Evolutionary conservation across 2,797 vertebrate genomes (phyloP), one percentile per base, ranked within the genome.

Genomic region (Microctenopoma stevenorrisi): DNA sequence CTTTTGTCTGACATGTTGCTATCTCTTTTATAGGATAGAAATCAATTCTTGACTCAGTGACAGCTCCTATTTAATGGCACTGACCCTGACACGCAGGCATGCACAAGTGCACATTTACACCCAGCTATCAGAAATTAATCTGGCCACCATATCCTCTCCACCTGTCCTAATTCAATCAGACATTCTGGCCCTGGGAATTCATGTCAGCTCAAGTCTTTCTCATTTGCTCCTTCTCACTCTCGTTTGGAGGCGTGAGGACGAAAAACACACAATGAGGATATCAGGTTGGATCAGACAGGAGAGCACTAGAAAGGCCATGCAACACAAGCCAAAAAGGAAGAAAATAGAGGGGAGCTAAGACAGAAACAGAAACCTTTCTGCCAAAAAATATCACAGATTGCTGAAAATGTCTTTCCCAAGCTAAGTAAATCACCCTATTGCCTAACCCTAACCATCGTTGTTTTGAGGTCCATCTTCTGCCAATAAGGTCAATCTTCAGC

Each of bases 141-240:
- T 63, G 53, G 43, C 61, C 63, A 48, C 47, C 57, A 42, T 33
- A 57, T 68, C 64, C 68, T 66, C 44, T 67, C 56, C 58, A 63
- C 68, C 76, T 78, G 72, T 58, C 61, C 72, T 78, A 72, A 84
- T 80, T 84, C 73, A 67, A 69, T 78, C 70, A 78, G 51, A 71
- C 69, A 67, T 52, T 78, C 59, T 56, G 72, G 82, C 72, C 54
- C 54, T 63, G 78, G 67, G 67, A 79, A 83, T 83, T 83, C 62
- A 73, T 74, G 70, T 68, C 75, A 64, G 72, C 63, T 56, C 72
- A 50, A 35, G 55, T 60, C 50, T 74, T 28, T 66, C 55, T 84
- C 60, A 76, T 74, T 72, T 76, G 50, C 52, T 69, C 42, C 11
- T 18, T 68, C 49, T 65, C 54, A 18, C 67, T 65, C 62, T 69